Evolutionary conservation across 2,113 vertebrate genomes (phyloP).

Genomic region (Elgaria multicarinata): DNA sequence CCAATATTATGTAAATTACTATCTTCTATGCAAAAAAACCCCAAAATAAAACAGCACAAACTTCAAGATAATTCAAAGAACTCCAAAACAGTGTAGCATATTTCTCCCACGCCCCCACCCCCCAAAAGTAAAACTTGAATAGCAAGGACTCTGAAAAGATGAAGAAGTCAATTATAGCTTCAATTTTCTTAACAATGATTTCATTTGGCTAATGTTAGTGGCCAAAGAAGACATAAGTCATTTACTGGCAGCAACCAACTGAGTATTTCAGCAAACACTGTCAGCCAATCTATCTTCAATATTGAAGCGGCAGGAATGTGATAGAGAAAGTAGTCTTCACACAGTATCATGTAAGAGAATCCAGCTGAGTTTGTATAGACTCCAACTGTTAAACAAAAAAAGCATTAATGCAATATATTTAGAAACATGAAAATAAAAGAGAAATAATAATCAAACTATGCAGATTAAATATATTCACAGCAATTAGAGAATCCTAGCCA

Average conservation of each 20-base stretch:
- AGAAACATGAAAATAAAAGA: slow-evolving; percentile 68
- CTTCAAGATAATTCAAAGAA: background rate
- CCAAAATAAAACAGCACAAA: background rate
- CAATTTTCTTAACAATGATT: slow-evolving; percentile 45
- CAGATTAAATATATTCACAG: slow-evolving; percentile 64
- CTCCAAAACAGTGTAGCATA: slow-evolving; percentile 25
- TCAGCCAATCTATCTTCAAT: slow-evolving; percentile 75
- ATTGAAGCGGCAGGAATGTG: slow-evolving; percentile 69
- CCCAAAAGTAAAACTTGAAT: slow-evolving; percentile 39
- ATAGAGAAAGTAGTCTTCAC: slow-evolving; percentile 71
- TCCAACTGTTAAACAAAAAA: slow-evolving; percentile 87
- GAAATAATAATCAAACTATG: slow-evolving; percentile 30
- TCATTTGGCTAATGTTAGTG: slow-evolving; percentile 59
- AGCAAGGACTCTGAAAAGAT: slow-evolving; percentile 46
- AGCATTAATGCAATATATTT: slow-evolving; percentile 61
- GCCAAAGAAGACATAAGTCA: slow-evolving; percentile 70
- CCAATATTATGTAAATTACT: slow-evolving; percentile 14
- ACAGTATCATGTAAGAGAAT: slow-evolving; percentile 91
- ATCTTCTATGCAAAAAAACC: slow-evolving; percentile 34
- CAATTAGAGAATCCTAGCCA: slow-evolving; percentile 58
- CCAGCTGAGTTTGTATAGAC: slow-evolving; percentile 95
- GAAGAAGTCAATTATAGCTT: slow-evolving; percentile 56
- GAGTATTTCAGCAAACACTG: slow-evolving; percentile 74
- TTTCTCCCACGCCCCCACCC: background rate
- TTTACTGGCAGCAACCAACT: slow-evolving; percentile 70